Conservation (phyloP, 2,888 invertebrate species). For the Tyria jacobaeae region DNA sequence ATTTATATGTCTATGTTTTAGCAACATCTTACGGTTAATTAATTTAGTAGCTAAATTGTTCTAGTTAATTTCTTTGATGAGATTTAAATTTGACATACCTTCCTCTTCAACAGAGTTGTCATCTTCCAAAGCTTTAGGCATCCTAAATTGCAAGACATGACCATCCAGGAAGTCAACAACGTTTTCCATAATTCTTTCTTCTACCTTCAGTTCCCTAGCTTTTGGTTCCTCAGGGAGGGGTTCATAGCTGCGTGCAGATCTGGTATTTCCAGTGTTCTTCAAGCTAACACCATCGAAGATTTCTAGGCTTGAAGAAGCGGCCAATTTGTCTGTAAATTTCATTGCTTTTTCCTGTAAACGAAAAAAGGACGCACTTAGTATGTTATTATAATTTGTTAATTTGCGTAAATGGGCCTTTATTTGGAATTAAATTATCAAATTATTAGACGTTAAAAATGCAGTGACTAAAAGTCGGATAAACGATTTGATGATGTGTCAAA, state of each 20-base stretch:
- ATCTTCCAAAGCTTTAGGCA: slow-evolving; percentile 79
- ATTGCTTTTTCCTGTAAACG: slow-evolving; percentile 79
- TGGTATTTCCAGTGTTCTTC: slow-evolving; percentile 74
- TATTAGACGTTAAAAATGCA: not conserved
- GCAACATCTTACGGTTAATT: too few relatives aligned
- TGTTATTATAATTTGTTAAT: not conserved
- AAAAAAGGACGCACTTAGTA: slow-evolving; percentile 25
- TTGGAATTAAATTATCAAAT: not conserved
- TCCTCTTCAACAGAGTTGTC: slow-evolving; percentile 81
- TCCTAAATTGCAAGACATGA: slow-evolving; percentile 77
- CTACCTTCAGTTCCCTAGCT: slow-evolving; percentile 74
- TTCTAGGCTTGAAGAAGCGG: slow-evolving; percentile 75
- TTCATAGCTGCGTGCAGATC: slow-evolving; percentile 80
- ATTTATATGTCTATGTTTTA: not conserved
- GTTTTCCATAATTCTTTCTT: slow-evolving; percentile 81
- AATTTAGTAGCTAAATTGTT: too few relatives aligned
- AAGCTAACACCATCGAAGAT: slow-evolving; percentile 77
- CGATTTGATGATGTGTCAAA: slow-evolving; percentile 9
- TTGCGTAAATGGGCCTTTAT: not conserved
- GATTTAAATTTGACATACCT: too few relatives aligned
- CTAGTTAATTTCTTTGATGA: too few relatives aligned
- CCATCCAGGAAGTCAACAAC: slow-evolving; percentile 79
- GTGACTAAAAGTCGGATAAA: not conserved
- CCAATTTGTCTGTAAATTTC: slow-evolving; percentile 80
- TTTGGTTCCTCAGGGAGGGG: slow-evolving; percentile 77